Percentiles rank a stretch among this genome's conserved stretches.
Conservation (phyloP, 2,113 vertebrate species). For the Columbina picui region DNA sequence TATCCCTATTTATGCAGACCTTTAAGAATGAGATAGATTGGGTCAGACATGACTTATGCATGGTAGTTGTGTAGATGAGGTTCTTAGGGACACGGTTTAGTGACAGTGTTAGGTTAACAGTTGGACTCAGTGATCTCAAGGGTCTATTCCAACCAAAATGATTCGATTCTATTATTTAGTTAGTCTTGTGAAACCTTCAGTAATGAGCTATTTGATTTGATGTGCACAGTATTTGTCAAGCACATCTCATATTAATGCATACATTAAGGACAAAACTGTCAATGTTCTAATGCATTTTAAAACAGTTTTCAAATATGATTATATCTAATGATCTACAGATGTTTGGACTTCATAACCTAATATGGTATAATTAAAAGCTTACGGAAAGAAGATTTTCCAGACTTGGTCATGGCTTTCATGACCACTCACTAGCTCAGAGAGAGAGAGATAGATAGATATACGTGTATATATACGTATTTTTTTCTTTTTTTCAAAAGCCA, state of each 20-base stretch:
- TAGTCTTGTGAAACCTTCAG: background rate
- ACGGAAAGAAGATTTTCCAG: background rate
- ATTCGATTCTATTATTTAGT: background rate
- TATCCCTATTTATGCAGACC: background rate
- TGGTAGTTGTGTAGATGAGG: background rate
- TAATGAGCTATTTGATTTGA: background rate
- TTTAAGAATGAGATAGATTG: background rate
- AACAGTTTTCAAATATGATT: background rate
- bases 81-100: too few species aligned
- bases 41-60: background rate
- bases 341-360: background rate
- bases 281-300: background rate
- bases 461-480: too few species aligned
- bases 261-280: background rate
- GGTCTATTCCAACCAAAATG: too few species aligned
- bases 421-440: background rate
- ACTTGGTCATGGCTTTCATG: background rate
- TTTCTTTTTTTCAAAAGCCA: background rate
- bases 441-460: too few species aligned
- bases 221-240: background rate
- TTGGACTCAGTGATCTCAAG: too few species aligned
- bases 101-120: too few species aligned
- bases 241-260: background rate
- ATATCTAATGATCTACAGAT: background rate
- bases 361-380: background rate